These are phyloP conservation scores for Lampris megalopsis DNA, from an alignment of 2,113 vertebrate genomes.

Conservation along the genomic window DNA sequence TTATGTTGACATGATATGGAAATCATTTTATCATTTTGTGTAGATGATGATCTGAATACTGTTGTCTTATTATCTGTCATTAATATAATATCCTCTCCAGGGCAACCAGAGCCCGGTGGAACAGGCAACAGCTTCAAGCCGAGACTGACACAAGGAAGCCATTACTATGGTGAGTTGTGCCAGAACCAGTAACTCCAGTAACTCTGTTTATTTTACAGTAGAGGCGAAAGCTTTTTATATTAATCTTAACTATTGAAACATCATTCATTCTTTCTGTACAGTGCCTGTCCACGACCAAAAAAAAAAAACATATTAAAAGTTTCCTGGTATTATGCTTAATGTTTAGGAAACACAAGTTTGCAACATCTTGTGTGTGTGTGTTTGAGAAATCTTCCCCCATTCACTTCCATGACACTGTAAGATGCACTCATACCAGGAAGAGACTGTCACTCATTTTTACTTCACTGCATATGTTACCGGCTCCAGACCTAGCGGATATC, in stretches of 20 bases:
- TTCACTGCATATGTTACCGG: no score
- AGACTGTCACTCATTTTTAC: no score
- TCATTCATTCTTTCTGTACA: conserved; percentile 45
- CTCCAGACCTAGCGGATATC: no score
- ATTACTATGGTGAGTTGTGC: conserved; percentile 77
- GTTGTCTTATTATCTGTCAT: neutral
- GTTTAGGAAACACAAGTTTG: no score
- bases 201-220: neutral
- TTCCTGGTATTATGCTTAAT: no score
- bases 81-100: conserved; percentile 38
- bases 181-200: neutral
- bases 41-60: conserved; percentile 12
- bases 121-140: conserved; percentile 77
- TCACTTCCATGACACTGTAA: no score
- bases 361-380: conserved; percentile 26
- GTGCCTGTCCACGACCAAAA: conserved; percentile 73
- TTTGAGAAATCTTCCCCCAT: no score
- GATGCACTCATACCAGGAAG: no score
- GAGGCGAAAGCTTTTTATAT: neutral
- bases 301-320: neutral
- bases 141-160: conserved; percentile 70
- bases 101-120: conserved; percentile 81
- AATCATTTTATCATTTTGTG: neutral
- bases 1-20: neutral
- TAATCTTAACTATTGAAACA: neutral